phyloP scores from a whole-genome alignment of 2,113 vertebrate species.

The Tyto alba region DNA sequence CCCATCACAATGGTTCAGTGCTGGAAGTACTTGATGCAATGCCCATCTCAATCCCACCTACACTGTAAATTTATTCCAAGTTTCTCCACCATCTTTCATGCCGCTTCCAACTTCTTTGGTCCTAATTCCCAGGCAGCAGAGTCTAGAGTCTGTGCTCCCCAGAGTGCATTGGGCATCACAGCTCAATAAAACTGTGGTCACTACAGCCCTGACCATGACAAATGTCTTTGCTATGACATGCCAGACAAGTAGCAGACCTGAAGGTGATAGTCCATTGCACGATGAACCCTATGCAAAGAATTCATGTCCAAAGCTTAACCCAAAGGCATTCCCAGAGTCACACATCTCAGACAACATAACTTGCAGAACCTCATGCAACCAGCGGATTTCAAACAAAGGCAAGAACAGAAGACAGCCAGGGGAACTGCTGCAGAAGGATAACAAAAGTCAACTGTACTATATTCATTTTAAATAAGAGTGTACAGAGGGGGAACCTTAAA shows the following conservation, averaged over 20 bases:
- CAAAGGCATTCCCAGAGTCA: conserved; percentile 1
- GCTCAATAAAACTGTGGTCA: conserved; percentile 30
- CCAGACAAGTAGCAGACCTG: conserved; percentile 19
- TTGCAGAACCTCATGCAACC: background rate
- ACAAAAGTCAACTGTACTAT: background rate
- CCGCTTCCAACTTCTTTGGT: background rate
- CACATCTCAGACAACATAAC: background rate
- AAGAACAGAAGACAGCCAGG: background rate
- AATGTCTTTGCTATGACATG: background rate
- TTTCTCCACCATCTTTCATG: background rate
- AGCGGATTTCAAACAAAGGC: background rate
- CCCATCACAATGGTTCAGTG: background rate
- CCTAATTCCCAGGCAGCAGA: conserved; percentile 7
- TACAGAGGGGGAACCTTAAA: background rate
- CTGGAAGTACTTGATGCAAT: background rate
- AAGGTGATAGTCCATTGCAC: conserved; percentile 9
- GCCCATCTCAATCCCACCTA: background rate
- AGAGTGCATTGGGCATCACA: background rate
- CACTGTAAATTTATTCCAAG: background rate
- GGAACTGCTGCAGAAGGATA: background rate
- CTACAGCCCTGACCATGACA: background rate
- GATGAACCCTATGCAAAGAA: background rate
- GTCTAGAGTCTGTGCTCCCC: background rate
- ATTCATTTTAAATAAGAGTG: background rate
- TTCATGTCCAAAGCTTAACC: conserved; percentile 8